Percentiles rank a stretch among this genome's conserved stretches.
Evolutionary conservation across 2,113 vertebrate genomes (phyloP).

Genomic region (Pavo muticus): DNA sequence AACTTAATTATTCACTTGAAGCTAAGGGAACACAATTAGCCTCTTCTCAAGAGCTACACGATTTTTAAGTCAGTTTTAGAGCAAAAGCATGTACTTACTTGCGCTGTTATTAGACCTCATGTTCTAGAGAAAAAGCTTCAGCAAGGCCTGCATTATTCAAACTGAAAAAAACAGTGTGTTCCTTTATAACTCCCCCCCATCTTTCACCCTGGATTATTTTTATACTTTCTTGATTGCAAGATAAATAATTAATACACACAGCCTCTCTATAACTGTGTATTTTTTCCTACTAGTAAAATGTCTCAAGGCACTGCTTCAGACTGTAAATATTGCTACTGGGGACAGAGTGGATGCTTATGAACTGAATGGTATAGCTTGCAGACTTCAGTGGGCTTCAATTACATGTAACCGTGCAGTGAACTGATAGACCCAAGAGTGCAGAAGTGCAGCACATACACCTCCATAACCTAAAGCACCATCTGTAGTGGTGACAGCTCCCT

Average conservation of each 20-base stretch:
- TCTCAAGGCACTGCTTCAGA: background rate
- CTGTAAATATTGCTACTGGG: background rate
- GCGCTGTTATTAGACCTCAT: background rate
- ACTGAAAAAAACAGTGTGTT: background rate
- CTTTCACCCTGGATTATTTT: conserved; percentile 24
- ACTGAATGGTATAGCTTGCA: background rate
- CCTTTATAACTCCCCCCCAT: background rate
- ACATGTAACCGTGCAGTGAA: background rate
- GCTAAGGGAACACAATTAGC: conserved; percentile 41
- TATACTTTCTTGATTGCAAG: background rate
- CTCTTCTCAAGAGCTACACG: conserved; percentile 10
- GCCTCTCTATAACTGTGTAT: background rate
- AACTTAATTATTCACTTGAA: conserved; percentile 44
- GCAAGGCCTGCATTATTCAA: background rate
- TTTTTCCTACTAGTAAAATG: background rate
- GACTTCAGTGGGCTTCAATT: background rate
- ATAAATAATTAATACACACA: conserved; percentile 25
- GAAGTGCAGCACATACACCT: background rate
- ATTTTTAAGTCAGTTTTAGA: background rate
- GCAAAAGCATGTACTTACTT: background rate
- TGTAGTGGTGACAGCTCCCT: background rate
- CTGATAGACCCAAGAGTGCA: background rate
- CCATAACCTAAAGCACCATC: background rate
- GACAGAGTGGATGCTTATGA: background rate
- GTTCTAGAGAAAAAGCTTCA: background rate